These are phyloP conservation scores for Sesamia inferens DNA, from an alignment of 2,888 invertebrate genomes.

Conservation along the genomic window DNA sequence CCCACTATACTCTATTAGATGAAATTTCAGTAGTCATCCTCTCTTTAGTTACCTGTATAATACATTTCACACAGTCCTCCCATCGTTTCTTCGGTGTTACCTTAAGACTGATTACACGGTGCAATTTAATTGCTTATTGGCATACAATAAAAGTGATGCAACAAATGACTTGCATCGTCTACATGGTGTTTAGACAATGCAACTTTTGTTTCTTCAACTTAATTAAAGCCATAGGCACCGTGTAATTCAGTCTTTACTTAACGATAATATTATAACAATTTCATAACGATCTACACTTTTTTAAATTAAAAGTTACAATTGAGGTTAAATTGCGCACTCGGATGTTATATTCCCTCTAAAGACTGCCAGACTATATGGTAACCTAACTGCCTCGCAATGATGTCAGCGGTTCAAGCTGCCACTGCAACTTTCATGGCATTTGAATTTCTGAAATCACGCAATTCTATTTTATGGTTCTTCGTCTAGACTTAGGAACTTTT, in stretches of 20 bases:
- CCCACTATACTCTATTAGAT: too few species aligned
- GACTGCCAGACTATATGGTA: slow-evolving; percentile 3
- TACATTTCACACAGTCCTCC: too few species aligned
- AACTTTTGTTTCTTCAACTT: too few species aligned
- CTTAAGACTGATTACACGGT: too few species aligned
- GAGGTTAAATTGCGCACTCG: background rate
- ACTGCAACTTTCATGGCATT: slow-evolving; percentile 19
- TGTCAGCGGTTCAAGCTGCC: slow-evolving; percentile 5
- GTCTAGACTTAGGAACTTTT: slow-evolving; percentile 10
- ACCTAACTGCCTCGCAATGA: background rate
- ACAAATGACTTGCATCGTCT: too few species aligned
- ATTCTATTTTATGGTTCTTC: slow-evolving; percentile 38
- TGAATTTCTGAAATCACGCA: slow-evolving; percentile 33
- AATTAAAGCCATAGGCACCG: too few species aligned
- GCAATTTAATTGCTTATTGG: too few species aligned
- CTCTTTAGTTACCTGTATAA: background rate
- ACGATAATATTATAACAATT: too few species aligned
- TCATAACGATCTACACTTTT: background rate
- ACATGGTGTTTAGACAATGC: too few species aligned
- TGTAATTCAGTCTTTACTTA: too few species aligned
- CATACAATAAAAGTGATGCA: too few species aligned
- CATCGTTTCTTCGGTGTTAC: background rate
- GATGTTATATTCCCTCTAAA: background rate
- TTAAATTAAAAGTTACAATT: background rate
- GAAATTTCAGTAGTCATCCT: background rate